These are phyloP conservation scores for Elachura formosa DNA, from an alignment of 2,113 vertebrate genomes.

Conservation along the genomic window DNA sequence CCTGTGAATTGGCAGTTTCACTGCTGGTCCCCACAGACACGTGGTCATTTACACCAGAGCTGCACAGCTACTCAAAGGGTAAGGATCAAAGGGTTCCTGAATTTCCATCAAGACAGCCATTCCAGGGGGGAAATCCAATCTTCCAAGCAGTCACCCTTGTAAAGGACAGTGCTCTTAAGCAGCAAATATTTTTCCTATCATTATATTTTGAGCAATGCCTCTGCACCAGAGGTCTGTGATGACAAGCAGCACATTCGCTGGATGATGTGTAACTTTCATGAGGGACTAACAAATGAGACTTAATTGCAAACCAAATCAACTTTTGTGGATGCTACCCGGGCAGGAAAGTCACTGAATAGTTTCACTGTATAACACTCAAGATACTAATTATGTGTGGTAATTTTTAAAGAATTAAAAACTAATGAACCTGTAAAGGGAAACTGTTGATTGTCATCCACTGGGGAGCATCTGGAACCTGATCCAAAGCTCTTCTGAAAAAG, in stretches of 20 bases:
- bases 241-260: neutral
- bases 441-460: neutral
- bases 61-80: neutral
- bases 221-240: neutral
- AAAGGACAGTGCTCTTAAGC: neutral
- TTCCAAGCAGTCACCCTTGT: neutral
- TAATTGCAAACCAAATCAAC: neutral
- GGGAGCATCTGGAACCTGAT: neutral
- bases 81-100: neutral
- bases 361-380: neutral
- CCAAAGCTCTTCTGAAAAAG: neutral
- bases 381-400: neutral
- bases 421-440: neutral
- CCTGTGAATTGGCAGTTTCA: neutral
- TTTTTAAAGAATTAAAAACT: neutral
- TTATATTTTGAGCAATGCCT: neutral
- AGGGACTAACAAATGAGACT: neutral
- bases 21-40: neutral
- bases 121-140: neutral
- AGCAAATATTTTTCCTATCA: neutral
- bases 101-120: neutral
- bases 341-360: neutral
- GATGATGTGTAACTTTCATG: neutral
- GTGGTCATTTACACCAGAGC: neutral
- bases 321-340: neutral